A percentile compares a stretch with the other conserved stretches of the same genome.
Conservation (phyloP, 2,888 invertebrate genomes). For the Mythimna impura region DNA sequence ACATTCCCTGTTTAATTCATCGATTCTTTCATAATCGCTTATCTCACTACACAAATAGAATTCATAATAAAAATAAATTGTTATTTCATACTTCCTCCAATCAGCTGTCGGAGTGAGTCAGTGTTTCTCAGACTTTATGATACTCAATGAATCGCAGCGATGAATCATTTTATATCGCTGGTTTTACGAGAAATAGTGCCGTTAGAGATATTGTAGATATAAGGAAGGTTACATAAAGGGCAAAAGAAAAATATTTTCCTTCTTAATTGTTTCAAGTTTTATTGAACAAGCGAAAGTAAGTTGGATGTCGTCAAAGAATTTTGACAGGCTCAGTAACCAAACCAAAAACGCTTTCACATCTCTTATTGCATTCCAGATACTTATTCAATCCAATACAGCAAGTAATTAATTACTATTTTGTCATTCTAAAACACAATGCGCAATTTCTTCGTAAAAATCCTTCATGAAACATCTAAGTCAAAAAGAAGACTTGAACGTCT, state of each 20-base stretch:
- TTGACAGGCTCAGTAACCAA: not conserved
- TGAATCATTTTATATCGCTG: slow-evolving; percentile 45
- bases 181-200: slow-evolving; percentile 21
- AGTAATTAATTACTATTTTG: no score
- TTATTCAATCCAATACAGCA: no score
- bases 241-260: not conserved
- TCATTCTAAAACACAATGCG: no score
- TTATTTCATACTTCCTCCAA: slow-evolving; percentile 13
- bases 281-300: not conserved
- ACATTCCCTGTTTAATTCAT: not conserved
- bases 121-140: slow-evolving; percentile 32
- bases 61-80: slow-evolving; percentile 15
- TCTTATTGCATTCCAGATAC: not conserved
- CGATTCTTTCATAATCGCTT: not conserved
- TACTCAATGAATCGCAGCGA: slow-evolving; percentile 39
- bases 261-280: not conserved
- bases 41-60: slow-evolving; percentile 19
- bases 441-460: not conserved
- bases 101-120: slow-evolving; percentile 44
- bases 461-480: not conserved
- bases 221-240: slow-evolving; percentile 17
- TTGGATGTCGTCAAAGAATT: not conserved
- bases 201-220: slow-evolving; percentile 10
- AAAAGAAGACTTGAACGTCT: not conserved
- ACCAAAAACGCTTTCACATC: no score